These are phyloP conservation scores for Tragelaphus eurycerus DNA, from an alignment of 2,797 vertebrate genomes.

Conservation along the genomic window DNA sequence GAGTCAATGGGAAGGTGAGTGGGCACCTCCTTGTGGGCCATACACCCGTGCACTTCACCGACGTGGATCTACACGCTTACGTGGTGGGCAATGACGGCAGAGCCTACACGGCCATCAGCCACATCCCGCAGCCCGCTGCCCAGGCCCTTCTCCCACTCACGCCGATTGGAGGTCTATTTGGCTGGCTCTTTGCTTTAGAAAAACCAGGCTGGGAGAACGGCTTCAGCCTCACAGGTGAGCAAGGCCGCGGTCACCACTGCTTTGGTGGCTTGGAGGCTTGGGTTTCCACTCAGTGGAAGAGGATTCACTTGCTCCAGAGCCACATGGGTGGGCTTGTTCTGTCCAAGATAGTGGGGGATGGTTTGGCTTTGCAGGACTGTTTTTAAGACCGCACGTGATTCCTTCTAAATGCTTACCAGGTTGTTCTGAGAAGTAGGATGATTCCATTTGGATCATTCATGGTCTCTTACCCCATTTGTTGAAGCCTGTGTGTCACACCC, in stretches of 20 bases:
- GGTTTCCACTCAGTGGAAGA: neutral
- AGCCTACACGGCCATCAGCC: conserved; percentile 94
- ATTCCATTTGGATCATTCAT: neutral
- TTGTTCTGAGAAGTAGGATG: neutral
- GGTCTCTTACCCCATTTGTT: neutral
- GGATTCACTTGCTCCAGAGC: neutral
- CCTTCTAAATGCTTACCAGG: neutral
- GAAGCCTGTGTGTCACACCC: neutral
- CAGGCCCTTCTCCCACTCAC: conserved; percentile 91
- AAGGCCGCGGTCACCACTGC: accelerated
- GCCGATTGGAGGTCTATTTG: conserved; percentile 92
- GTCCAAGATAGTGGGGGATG: neutral
- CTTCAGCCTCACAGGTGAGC: conserved; percentile 93
- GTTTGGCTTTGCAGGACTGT: neutral
- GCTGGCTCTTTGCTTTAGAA: conserved; percentile 96
- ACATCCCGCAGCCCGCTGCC: conserved; percentile 89
- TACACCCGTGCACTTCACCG: conserved; percentile 83
- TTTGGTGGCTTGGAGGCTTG: neutral
- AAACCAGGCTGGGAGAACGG: conserved; percentile 91
- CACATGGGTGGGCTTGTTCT: neutral
- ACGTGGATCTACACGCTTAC: conserved; percentile 93
- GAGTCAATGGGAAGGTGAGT: conserved; percentile 95
- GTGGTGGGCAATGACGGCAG: conserved; percentile 94
- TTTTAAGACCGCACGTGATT: neutral
- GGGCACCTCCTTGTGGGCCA: conserved; percentile 88